phyloP scores from a whole-genome alignment of 2,113 vertebrate species.

The Pterocles burchelli region DNA sequence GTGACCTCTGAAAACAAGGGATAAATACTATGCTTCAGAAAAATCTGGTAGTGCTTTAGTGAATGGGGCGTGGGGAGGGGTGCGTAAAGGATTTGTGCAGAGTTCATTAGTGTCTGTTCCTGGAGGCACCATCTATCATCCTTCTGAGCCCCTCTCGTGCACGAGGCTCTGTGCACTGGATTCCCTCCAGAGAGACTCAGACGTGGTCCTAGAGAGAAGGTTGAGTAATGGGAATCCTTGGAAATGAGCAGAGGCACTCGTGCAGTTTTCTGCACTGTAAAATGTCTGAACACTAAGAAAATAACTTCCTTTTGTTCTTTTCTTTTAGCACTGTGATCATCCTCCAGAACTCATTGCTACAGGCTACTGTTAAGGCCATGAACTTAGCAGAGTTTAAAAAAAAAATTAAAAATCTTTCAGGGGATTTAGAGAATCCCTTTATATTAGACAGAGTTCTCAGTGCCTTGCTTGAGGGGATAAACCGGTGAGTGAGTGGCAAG shows the following conservation, averaged over 20 bases:
- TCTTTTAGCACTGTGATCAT: background rate
- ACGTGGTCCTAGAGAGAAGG: background rate
- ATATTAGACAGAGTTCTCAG: background rate
- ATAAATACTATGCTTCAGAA: background rate
- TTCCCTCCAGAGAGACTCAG: background rate
- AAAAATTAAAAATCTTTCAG: background rate
- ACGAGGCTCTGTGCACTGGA: background rate
- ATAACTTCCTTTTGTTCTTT: background rate
- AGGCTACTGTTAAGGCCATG: background rate
- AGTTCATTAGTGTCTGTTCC: background rate
- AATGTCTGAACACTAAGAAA: conserved; percentile 15
- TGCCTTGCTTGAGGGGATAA: background rate
- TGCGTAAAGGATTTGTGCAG: background rate
- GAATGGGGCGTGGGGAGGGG: background rate
- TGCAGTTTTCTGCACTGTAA: background rate
- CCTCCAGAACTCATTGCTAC: background rate
- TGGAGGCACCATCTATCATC: background rate
- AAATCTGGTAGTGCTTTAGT: background rate
- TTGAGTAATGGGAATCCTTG: conserved; percentile 24
- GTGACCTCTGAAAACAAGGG: background rate
- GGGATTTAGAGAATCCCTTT: conserved; percentile 30
- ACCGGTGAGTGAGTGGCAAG: background rate
- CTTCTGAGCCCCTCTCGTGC: background rate
- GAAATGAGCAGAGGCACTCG: background rate
- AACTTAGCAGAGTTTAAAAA: conserved; percentile 12